Conservation (phyloP, 2,797 vertebrate genomes). For the Strix occidentalis region DNA sequence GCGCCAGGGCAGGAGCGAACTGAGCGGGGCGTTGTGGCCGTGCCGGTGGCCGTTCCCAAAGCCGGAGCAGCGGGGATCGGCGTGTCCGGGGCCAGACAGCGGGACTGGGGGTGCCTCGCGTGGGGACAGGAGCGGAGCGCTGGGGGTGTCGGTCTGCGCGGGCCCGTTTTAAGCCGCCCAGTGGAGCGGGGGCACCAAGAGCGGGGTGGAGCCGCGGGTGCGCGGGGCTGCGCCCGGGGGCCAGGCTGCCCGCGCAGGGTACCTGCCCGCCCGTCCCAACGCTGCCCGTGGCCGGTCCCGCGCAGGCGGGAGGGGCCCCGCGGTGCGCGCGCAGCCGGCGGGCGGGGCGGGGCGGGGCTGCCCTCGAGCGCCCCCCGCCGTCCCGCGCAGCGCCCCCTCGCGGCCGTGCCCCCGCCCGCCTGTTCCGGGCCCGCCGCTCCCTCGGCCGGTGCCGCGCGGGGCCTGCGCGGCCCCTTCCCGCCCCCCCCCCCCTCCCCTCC, state of each 20-base stretch:
- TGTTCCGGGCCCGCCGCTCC: constrained; percentile 34
- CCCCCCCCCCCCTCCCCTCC: not conserved
- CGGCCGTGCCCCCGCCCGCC: not conserved
- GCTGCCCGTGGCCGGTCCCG: no score
- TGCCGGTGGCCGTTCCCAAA: not conserved
- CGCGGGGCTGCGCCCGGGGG: no score
- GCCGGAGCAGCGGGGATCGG: not conserved
- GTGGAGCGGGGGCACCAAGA: not conserved
- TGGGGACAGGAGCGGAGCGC: not conserved
- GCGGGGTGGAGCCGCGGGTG: no score
- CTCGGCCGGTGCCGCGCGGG: constrained; percentile 46
- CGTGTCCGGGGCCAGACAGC: not conserved
- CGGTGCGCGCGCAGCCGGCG: not conserved
- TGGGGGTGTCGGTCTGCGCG: no score
- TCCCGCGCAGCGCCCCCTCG: constrained; percentile 12
- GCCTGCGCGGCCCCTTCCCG: not conserved
- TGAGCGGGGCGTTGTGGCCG: not conserved
- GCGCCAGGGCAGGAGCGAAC: no score
- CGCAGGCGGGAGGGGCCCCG: no score
- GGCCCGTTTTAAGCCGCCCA: not conserved
- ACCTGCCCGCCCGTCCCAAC: no score
- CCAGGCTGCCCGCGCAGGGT: no score
- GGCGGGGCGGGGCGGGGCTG: not conserved
- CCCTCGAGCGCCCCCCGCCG: not conserved
- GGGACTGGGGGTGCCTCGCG: not conserved